These are phyloP conservation scores for Hydra vulgaris DNA, from an alignment of 30 jellyfish, hydroid and myxozoan genomes.

Conservation along the genomic window DNA sequence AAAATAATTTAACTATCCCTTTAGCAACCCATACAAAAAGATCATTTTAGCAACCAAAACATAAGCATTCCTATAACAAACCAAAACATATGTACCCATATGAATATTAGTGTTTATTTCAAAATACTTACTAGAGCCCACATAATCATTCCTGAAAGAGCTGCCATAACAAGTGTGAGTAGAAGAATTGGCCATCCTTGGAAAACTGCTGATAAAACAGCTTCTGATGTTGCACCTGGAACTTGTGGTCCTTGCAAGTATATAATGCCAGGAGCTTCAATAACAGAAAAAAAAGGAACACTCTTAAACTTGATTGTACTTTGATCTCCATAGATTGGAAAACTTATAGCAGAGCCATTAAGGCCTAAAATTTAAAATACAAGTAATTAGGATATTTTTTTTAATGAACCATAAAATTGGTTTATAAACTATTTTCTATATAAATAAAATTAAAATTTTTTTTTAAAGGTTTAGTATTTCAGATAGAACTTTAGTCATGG, in stretches of 20 bases:
- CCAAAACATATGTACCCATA: no score
- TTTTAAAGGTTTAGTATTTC: no score
- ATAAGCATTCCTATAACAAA: no score
- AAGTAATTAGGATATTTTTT: neutral
- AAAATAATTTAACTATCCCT: no score
- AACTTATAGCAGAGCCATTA: slow-evolving; percentile 52
- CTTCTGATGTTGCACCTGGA: slow-evolving; percentile 62
- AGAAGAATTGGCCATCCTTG: slow-evolving; percentile 98
- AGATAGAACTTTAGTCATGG: no score
- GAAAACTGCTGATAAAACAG: slow-evolving; percentile 88
- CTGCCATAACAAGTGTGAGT: slow-evolving; percentile 92
- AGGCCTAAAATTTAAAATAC: slow-evolving; percentile 15
- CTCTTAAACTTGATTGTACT: slow-evolving; percentile 75
- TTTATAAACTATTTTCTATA: no score
- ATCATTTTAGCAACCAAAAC: no score
- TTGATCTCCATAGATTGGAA: slow-evolving; percentile 88
- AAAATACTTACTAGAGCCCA: slow-evolving; percentile 85
- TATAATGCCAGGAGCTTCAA: slow-evolving; percentile 95
- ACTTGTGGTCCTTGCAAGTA: slow-evolving; percentile 44
- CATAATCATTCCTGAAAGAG: slow-evolving; percentile 97
- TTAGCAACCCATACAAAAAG: no score
- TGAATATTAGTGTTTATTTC: neutral
- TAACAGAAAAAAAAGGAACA: slow-evolving; percentile 83
- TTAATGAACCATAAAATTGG: neutral
- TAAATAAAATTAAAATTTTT: no score